A percentile compares a stretch with the other conserved stretches of the same genome.
Conservation (phyloP, 1,140 invertebrate genomes). For the Ganaspis sp. region DNA sequence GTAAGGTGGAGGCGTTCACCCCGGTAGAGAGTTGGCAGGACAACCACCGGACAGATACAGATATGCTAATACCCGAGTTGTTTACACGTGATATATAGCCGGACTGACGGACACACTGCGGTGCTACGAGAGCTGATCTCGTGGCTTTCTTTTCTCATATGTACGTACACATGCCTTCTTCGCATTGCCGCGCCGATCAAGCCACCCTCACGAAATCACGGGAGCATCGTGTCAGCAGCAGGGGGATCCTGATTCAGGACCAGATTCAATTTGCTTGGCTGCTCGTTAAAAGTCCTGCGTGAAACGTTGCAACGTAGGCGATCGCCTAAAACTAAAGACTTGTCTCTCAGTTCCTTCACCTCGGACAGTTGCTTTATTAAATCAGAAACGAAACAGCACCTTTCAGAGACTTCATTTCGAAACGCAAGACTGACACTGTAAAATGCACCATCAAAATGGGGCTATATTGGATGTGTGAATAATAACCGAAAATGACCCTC, state of each 20-base stretch:
- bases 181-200: conserved; percentile 21
- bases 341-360: conserved; percentile 4
- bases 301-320: conserved; percentile 24
- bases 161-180: conserved; percentile 34
- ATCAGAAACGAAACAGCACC: conserved; percentile 14
- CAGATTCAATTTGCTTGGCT: conserved; percentile 44
- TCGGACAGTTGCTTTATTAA: conserved; percentile 5
- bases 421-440: neutral
- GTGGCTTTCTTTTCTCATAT: conserved; percentile 30
- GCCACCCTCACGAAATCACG: conserved; percentile 52
- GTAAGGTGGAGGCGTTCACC: conserved; percentile 21
- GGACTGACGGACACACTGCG: conserved; percentile 61
- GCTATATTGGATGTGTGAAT: no score
- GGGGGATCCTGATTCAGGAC: conserved; percentile 31
- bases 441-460: neutral
- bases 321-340: conserved; percentile 26
- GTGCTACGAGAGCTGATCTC: conserved; percentile 40
- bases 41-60: conserved; percentile 66
- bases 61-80: conserved; percentile 69
- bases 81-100: conserved; percentile 70
- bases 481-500: no score
- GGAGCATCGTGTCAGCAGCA: conserved; percentile 39
- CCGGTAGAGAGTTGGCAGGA: conserved; percentile 44
- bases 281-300: conserved; percentile 31
- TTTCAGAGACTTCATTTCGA: conserved; percentile 3